A percentile compares a stretch with the other conserved stretches of the same genome.
phyloP scores from a whole-genome alignment of 2,797 vertebrate species.

The Pipistrellus nathusii region DNA sequence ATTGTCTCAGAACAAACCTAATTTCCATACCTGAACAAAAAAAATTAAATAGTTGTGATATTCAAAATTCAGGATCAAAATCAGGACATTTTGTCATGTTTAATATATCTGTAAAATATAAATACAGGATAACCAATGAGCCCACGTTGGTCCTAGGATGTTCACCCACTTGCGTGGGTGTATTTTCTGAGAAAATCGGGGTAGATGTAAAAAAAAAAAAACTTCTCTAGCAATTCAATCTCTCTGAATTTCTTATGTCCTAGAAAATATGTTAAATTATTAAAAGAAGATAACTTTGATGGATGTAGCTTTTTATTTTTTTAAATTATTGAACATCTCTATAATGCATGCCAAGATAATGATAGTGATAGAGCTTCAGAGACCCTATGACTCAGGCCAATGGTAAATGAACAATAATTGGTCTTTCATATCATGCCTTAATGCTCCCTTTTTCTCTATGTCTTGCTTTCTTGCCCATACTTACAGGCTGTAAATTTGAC shows the following conservation, averaged over 20 bases:
- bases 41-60: not conserved
- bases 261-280: slow-evolving; percentile 40
- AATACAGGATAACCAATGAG: slow-evolving; percentile 3
- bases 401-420: not conserved
- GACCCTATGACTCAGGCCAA: not conserved
- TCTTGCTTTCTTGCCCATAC: not conserved
- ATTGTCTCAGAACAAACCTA: not conserved
- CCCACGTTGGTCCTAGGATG: not conserved
- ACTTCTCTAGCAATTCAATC: not conserved
- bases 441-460: not conserved
- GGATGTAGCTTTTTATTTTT: not conserved
- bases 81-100: slow-evolving; percentile 25
- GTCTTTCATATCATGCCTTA: not conserved
- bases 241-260: not conserved
- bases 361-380: not conserved
- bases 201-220: slow-evolving; percentile 3
- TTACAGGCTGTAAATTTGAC: slow-evolving; percentile 7
- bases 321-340: not conserved
- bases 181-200: not conserved
- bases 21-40: slow-evolving; percentile 35
- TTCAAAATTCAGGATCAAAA: slow-evolving; percentile 44
- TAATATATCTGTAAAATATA: slow-evolving; percentile 37
- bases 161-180: not conserved
- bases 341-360: not conserved
- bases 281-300: slow-evolving; percentile 13